Evolutionary conservation across 2,113 vertebrate species (phyloP).

Genomic region (Nipponia nippon): DNA sequence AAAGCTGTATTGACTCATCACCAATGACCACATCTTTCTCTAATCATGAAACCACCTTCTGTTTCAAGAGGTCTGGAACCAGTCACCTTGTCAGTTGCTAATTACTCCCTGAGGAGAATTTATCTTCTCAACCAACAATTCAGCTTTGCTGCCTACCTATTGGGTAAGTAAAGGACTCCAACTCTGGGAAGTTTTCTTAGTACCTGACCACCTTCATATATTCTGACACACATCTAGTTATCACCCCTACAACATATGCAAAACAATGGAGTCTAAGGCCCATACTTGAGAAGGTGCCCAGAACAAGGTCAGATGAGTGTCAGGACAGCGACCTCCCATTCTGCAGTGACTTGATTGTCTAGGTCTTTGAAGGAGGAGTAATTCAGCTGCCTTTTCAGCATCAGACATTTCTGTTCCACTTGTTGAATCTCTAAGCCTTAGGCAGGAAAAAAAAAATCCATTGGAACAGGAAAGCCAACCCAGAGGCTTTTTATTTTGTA

Average conservation of each 20-base stretch:
- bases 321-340: rapidly evolving
- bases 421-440: neutral
- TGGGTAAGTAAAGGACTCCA: neutral
- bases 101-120: neutral
- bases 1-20: neutral
- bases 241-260: neutral
- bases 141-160: neutral
- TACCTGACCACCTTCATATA: neutral
- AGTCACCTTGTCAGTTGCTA: neutral
- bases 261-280: neutral
- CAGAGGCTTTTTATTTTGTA: neutral
- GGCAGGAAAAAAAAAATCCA: neutral
- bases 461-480: neutral
- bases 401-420: neutral
- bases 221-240: neutral
- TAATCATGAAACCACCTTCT: neutral
- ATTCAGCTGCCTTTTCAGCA: neutral
- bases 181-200: neutral
- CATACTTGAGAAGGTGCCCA: neutral
- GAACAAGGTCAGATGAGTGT: neutral
- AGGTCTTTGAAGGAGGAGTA: neutral
- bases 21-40: neutral
- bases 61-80: neutral
- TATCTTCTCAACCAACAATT: neutral
- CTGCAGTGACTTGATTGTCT: neutral